Base-by-base conservation (phyloP, 2,113 vertebrate genomes). In the Philantomba maxwellii region DNA sequence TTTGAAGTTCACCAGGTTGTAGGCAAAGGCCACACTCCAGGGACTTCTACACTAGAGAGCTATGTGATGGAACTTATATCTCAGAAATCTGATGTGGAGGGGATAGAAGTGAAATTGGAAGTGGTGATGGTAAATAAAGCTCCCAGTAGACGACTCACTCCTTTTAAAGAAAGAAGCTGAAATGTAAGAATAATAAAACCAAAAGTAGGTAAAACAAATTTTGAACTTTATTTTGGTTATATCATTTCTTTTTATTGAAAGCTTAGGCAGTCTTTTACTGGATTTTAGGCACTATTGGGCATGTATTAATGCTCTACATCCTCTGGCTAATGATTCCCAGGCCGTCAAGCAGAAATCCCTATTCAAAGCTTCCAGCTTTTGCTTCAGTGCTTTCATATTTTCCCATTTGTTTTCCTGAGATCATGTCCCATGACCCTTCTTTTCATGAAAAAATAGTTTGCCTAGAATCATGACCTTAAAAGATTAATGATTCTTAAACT, bases 171-270 rank as follows among this genome's bases (percentile, higher is more conserved):
- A 80, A 97, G 82, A 84, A 88, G 16, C 49, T 45, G 47, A 91
- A 95, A 62, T 83, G 6, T 94, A 82, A 87, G 92, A 87, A 3
- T 93, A 89, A 78, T 83, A 62, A 93, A 91, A 81, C 33, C 45
- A 36, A 95, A 95, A 83, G 23, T 36, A 84, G 33, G 11, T 89
- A 36, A 75, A 73, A 85, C 30, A 70, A 49, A 19, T 89, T 94
- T 96, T 82, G 82, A 95, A 55, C 26, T 82, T 75, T 39, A 57
- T 95, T 66, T 95, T 94, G n/a, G 49, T 78, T 30, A 60, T 83
- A 55, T 36, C 28, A 53, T 87, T 87, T 91, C 33, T 88, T 92
- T 87, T 94, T 53, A 70, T 62, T 94, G n/a, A 95, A 70, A 90
- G 39, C 19, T 25, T 60, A 83, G 51, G 45, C 17, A 77, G 33